Evolutionary conservation across 2,888 invertebrate species (phyloP).

Genomic region (Drosophila kuntzei): DNA sequence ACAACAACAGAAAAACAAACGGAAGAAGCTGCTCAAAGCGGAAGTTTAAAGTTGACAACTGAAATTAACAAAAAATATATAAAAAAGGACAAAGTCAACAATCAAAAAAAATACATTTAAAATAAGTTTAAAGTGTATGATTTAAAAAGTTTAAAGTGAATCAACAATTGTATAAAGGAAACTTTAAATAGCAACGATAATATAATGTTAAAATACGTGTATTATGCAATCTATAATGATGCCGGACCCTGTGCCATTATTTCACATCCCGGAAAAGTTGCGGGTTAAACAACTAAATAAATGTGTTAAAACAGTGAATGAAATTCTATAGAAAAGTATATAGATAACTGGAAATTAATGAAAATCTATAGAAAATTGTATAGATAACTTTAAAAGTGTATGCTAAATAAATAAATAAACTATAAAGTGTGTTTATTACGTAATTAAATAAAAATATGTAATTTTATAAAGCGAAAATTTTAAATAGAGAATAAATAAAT

Average conservation of each 20-base stretch:
- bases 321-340: neutral
- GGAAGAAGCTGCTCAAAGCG: constrained; percentile 38
- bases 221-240: constrained; percentile 17
- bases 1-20: constrained; percentile 8
- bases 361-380: too few relatives aligned
- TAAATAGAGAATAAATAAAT: neutral
- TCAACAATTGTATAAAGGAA: neutral
- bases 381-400: neutral
- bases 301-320: neutral
- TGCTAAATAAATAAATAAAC: neutral
- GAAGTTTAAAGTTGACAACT: constrained; percentile 40
- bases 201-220: constrained; percentile 35
- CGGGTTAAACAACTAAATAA: constrained; percentile 39
- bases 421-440: neutral
- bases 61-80: constrained; percentile 12
- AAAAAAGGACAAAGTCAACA: neutral
- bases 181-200: neutral
- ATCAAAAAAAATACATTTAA: neutral
- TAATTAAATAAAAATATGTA: constrained; percentile 1
- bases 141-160: constrained; percentile 9
- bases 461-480: neutral
- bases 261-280: constrained; percentile 43
- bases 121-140: constrained; percentile 31
- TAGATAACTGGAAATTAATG: too few relatives aligned
- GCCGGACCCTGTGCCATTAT: constrained; percentile 28